These are phyloP conservation scores for Heliocidaris erythrogramma DNA, from an alignment of 35 echinoderm and acorn worm genomes.

Conservation along the genomic window DNA sequence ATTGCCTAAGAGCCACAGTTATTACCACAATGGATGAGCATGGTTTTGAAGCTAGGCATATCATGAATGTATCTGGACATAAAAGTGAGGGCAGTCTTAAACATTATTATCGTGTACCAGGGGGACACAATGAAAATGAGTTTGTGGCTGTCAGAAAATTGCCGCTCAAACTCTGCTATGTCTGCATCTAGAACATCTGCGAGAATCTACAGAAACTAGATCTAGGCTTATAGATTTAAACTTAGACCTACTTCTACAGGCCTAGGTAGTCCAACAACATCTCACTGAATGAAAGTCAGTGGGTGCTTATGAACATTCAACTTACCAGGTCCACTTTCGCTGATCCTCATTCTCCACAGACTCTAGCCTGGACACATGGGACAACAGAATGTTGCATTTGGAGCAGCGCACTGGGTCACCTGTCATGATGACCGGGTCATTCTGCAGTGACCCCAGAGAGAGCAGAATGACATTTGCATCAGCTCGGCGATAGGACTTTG, in stretches of 20 bases:
- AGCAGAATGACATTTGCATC: constrained; percentile 86
- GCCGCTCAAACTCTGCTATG: constrained; percentile 12
- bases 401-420: constrained; percentile 82
- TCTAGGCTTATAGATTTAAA: neutral
- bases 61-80: constrained; percentile 61
- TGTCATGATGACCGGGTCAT: constrained; percentile 87
- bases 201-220: neutral
- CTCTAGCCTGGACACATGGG: constrained; percentile 59
- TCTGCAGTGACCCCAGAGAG: constrained; percentile 81
- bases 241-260: no score
- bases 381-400: constrained; percentile 70
- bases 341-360: constrained; percentile 30
- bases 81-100: constrained; percentile 48
- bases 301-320: neutral
- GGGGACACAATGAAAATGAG: constrained; percentile 53
- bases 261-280: no score
- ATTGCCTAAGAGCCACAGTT: constrained; percentile 59
- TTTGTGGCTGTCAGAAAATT: constrained; percentile 30
- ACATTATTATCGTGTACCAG: constrained; percentile 44
- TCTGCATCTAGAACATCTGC: neutral
- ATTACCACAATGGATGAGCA: constrained; percentile 49
- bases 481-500: constrained; percentile 50
- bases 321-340: constrained; percentile 86
- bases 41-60: constrained; percentile 56
- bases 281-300: no score